Evolutionary conservation across 2,113 vertebrate species (phyloP).

Genomic region (Ctenodactylus gundi): DNA sequence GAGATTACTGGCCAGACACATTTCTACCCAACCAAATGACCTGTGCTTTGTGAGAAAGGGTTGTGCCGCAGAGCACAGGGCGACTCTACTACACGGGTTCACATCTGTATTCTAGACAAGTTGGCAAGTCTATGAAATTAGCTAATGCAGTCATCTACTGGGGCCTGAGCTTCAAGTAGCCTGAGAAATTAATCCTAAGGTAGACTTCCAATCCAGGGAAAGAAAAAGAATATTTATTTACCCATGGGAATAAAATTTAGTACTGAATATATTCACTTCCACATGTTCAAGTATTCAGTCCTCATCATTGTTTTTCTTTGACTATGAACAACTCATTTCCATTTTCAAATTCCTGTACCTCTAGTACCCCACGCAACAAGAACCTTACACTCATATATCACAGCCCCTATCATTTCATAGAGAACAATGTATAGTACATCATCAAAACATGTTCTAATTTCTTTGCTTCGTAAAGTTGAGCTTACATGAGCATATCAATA

Average conservation of each 20-base stretch:
- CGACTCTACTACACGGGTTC: background rate
- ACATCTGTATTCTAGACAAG: slow-evolving; percentile 59
- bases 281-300: background rate
- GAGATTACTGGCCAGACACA: slow-evolving; percentile 69
- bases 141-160: background rate
- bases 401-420: slow-evolving; percentile 19
- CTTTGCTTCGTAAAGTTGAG: background rate
- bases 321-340: slow-evolving; percentile 15
- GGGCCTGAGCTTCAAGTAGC: background rate
- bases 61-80: slow-evolving; percentile 14
- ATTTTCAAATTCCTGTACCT: background rate
- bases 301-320: background rate
- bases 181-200: slow-evolving; percentile 35
- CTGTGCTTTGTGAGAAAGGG: slow-evolving; percentile 64
- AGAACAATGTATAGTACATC: no score
- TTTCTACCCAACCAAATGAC: slow-evolving; percentile 57
- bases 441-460: slow-evolving; percentile 31
- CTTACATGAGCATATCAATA: slow-evolving; percentile 25
- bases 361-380: background rate
- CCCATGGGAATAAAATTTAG: slow-evolving; percentile 6
- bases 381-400: background rate
- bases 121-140: slow-evolving; percentile 31
- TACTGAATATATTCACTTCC: slow-evolving; percentile 15
- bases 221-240: background rate
- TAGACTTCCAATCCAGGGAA: background rate